These are phyloP conservation scores for Apodemia mormo DNA, from an alignment of 2,888 invertebrate genomes.

Conservation along the genomic window DNA sequence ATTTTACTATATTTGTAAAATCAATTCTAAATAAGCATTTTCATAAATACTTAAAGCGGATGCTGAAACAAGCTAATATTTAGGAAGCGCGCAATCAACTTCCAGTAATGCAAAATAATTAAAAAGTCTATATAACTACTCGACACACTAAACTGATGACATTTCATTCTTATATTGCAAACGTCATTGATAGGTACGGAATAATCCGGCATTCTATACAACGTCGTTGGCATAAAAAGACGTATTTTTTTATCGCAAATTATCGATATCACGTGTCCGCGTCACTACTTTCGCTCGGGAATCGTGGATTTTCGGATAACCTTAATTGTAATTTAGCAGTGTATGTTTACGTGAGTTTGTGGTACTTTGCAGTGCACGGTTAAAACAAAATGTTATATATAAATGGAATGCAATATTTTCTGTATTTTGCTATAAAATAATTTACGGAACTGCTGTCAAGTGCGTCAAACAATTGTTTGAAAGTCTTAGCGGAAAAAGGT, in stretches of 20 bases:
- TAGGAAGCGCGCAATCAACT: slow-evolving; percentile 21
- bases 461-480: slow-evolving; percentile 18
- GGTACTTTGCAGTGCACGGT: slow-evolving; percentile 32
- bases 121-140: slow-evolving; percentile 46
- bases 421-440: slow-evolving; percentile 65
- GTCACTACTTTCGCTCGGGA: slow-evolving; percentile 45
- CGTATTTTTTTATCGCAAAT: slow-evolving; percentile 23
- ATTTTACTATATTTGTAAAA: slow-evolving; percentile 14
- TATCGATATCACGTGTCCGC: slow-evolving; percentile 42
- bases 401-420: slow-evolving; percentile 52
- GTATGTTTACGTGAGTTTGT: slow-evolving; percentile 42
- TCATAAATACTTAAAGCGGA: neutral
- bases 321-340: slow-evolving; percentile 28
- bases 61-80: neutral
- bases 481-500: slow-evolving; percentile 31
- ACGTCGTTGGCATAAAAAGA: slow-evolving; percentile 20
- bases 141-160: slow-evolving; percentile 43
- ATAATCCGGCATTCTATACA: slow-evolving; percentile 16
- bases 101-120: slow-evolving; percentile 33
- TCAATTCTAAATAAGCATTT: neutral
- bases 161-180: slow-evolving; percentile 41
- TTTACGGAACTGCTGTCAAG: slow-evolving; percentile 19
- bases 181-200: slow-evolving; percentile 18
- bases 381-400: slow-evolving; percentile 55
- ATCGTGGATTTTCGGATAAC: slow-evolving; percentile 25